Percentiles rank a stretch among this genome's conserved stretches.
These are phyloP conservation scores for Nycticebus coucang DNA, from an alignment of 2,113 vertebrate genomes.

Conservation along the genomic window DNA sequence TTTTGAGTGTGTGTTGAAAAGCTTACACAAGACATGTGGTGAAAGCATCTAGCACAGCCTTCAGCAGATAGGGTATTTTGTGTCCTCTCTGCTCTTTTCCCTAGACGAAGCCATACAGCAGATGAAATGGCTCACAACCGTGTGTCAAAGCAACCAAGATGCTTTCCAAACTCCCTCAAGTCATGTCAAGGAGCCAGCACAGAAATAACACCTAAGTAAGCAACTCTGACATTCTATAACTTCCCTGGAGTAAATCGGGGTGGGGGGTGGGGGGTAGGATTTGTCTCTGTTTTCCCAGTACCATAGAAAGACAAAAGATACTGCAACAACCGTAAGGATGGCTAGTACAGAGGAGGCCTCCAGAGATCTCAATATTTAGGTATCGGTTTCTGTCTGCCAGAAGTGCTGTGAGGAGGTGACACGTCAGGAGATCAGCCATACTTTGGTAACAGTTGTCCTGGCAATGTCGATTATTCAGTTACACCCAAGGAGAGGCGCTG, in stretches of 20 bases:
- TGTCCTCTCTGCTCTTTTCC: neutral
- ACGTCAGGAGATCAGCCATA: neutral
- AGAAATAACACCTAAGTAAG: neutral
- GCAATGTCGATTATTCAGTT: neutral
- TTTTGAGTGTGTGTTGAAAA: neutral
- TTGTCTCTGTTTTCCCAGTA: neutral
- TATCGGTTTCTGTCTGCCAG: neutral
- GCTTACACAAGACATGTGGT: neutral
- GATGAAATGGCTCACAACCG: neutral
- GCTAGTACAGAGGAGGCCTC: neutral
- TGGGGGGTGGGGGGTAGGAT: neutral
- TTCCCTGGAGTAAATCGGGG: neutral
- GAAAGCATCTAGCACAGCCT: neutral
- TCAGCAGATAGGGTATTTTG: fast-evolving
- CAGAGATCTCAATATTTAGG: neutral
- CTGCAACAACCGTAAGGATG: neutral
- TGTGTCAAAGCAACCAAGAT: neutral
- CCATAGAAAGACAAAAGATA: neutral
- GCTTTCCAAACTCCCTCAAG: neutral
- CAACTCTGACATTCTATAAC: neutral
- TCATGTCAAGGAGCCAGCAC: neutral
- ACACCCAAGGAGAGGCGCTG: neutral
- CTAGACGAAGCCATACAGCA: neutral
- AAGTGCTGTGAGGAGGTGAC: neutral
- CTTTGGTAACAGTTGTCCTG: neutral